Base-by-base conservation (phyloP, 2,113 vertebrate species). In the Syngnathoides biaculeatus region DNA sequence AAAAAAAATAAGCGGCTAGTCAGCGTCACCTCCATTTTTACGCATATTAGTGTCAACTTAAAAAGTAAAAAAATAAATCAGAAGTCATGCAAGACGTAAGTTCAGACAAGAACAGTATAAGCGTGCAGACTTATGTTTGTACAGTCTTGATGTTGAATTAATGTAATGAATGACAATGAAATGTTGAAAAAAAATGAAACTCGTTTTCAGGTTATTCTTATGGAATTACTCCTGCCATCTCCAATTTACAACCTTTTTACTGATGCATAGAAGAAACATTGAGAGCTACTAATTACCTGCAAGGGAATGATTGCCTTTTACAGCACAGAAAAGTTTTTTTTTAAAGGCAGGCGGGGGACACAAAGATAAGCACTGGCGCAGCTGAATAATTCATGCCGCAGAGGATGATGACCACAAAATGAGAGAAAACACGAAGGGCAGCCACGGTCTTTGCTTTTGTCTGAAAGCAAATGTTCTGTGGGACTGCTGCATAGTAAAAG, bases 311-410 rank as follows among this genome's bases (percentile, higher is more conserved):
- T 66, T 56, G 61, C 64, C n/a, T 75, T 66, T 56, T 65, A 27
- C 58, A 26, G 30, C 27, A 35, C 10, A 39, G 30, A 61, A 71
- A 4, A 62, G 47, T 35, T 19, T 53, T 69, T 69, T 65, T 65
- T 67, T 55, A 38, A 65, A 11, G 15, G 26, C 74, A 17, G 43
- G 24, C 65, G 45, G 5, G 5, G 14, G 39, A 24, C 39, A 14
- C 40, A 62, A 26, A 62, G 53, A 66, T 27, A 20, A 67, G 65
- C 65, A 71, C 62, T 27, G 2, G 35, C 47, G 38, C 9, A 61
- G 64, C 55, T 82, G 76, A 86, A 88, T 82, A 69, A 88, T 83
- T 84, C 71, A 84, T 85, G 14, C 15, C 30, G 57, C 56, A 71
- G 38, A 75, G 50, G 14, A 73, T 74, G 64, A 73, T 45, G 77